Conservation (phyloP, 2,797 vertebrate species). For the Pipistrellus pygmaeus region DNA sequence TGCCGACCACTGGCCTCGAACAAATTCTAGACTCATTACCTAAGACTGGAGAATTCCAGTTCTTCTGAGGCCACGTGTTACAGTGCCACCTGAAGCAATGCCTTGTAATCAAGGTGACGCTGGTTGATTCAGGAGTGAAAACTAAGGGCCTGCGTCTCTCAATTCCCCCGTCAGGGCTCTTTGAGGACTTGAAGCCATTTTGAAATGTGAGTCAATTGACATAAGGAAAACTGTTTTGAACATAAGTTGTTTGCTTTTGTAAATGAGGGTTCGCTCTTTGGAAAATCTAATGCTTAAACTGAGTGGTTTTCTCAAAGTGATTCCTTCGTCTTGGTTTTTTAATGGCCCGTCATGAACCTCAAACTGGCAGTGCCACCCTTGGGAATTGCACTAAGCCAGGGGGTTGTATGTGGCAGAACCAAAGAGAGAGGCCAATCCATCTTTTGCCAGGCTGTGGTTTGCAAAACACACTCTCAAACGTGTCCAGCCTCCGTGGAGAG, state of each 20-base stretch:
- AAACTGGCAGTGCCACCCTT: not conserved
- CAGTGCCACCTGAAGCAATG: not conserved
- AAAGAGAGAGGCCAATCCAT: not conserved
- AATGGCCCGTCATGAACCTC: not conserved
- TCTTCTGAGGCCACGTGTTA: not conserved
- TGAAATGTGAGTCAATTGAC: not conserved
- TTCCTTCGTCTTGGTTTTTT: conserved; percentile 37
- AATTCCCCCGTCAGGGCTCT: conserved; percentile 14
- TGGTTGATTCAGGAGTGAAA: not conserved
- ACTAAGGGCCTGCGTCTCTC: not conserved
- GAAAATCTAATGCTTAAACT: conserved; percentile 43
- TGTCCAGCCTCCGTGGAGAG: not conserved
- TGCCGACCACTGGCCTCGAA: not conserved
- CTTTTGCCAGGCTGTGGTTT: not conserved
- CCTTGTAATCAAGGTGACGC: not conserved
- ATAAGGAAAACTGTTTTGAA: not conserved
- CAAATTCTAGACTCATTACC: conserved; percentile 6
- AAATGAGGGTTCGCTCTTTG: conserved; percentile 31
- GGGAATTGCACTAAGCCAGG: not conserved
- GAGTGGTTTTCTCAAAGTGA: not conserved
- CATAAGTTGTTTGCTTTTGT: conserved; percentile 51
- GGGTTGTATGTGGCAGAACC: not conserved
- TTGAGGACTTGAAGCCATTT: conserved; percentile 20
- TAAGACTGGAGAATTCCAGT: not conserved
- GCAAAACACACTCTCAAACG: not conserved